Conservation (phyloP, 2,113 vertebrate species). For the Pomatorhinus ruficollis region DNA sequence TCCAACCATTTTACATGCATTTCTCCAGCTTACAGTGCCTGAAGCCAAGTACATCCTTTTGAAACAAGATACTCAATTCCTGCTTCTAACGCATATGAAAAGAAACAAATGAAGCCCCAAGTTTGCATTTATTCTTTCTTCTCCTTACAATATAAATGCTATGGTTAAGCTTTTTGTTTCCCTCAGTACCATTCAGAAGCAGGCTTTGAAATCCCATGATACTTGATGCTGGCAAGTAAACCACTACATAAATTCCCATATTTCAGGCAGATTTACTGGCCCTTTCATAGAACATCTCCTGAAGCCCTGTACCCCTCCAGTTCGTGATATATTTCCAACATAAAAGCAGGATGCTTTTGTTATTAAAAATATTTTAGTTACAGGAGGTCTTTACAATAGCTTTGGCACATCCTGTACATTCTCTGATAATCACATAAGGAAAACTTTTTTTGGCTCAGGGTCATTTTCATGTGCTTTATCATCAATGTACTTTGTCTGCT, state of each 20-base stretch:
- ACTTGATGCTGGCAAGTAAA: not conserved
- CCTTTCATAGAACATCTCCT: not conserved
- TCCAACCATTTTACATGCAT: not conserved
- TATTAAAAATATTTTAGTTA: slow-evolving; percentile 59
- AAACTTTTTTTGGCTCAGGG: slow-evolving; percentile 40
- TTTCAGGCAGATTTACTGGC: not conserved
- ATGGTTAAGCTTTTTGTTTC: not conserved
- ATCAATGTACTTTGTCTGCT: not conserved
- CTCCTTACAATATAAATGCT: not conserved
- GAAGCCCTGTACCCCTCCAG: not conserved
- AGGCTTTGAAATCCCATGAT: not conserved
- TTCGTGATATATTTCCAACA: not conserved
- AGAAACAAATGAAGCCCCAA: not conserved
- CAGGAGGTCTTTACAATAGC: slow-evolving; percentile 52
- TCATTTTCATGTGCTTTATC: slow-evolving; percentile 21
- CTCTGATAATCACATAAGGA: slow-evolving; percentile 10
- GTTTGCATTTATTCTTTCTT: not conserved
- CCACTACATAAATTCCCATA: not conserved
- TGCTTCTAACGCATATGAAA: not conserved
- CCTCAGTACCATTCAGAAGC: not conserved
- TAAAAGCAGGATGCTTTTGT: slow-evolving; percentile 57
- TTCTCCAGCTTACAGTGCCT: not conserved
- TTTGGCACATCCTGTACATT: slow-evolving; percentile 36
- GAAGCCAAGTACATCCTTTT: not conserved
- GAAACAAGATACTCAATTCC: not conserved